Evolutionary conservation across 2,888 invertebrate genomes (phyloP).

Genomic region (Arenicola marina): DNA sequence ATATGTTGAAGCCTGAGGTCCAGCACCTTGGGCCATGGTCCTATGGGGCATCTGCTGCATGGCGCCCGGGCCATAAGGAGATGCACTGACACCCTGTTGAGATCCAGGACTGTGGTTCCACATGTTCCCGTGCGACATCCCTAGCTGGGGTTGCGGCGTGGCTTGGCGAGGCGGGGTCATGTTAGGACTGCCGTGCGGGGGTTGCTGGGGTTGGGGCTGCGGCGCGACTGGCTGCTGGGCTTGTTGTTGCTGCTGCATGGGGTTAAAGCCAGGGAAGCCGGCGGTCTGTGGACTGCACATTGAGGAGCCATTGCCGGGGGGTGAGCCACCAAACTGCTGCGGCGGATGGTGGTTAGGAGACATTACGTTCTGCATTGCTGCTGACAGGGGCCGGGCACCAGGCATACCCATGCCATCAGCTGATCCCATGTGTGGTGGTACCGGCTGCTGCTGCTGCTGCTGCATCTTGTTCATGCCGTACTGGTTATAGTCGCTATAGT

Average conservation of each 20-base stretch:
- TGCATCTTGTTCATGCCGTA: not conserved
- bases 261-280: not conserved
- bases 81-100: not conserved
- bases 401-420: not conserved
- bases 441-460: not conserved
- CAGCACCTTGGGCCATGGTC: not conserved
- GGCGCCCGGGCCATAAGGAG: not conserved
- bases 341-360: not conserved
- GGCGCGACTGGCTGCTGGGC: not conserved
- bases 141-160: not conserved
- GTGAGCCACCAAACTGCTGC: not conserved
- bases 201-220: not conserved
- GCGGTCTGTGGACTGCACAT: conserved; percentile 1
- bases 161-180: not conserved
- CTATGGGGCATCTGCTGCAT: no score
- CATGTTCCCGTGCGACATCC: not conserved
- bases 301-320: not conserved
- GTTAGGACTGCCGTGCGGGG: conserved; percentile 1
- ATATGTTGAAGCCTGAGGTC: not conserved
- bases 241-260: not conserved
- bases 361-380: not conserved
- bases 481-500: not conserved
- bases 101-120: conserved; percentile 5
- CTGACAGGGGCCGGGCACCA: not conserved
- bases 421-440: no score